Evolutionary conservation across 2,888 invertebrate species (phyloP).

Genomic region (Tuberolachnus salignus): DNA sequence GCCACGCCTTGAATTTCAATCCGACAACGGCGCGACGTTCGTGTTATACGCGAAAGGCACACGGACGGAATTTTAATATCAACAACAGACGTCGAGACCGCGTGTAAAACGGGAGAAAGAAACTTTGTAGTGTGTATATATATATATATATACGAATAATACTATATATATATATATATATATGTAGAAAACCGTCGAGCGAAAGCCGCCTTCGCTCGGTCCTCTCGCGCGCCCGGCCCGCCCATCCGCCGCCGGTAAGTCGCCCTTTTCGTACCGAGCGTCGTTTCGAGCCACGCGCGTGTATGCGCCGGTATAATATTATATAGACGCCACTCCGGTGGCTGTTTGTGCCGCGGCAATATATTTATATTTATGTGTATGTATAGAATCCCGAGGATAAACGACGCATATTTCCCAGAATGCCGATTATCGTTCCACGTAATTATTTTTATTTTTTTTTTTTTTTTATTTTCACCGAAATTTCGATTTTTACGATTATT

Average conservation of each 20-base stretch:
- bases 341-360: too few species aligned
- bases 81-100: slow-evolving; percentile 45
- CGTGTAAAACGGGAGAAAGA: slow-evolving; percentile 41
- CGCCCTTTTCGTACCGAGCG: neutral
- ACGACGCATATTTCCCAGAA: too few species aligned
- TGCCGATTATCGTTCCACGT: too few species aligned
- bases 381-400: too few species aligned
- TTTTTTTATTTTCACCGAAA: too few species aligned
- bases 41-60: slow-evolving; percentile 43
- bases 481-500: too few species aligned
- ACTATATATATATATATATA: neutral
- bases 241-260: neutral
- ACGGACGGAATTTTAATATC: slow-evolving; percentile 52
- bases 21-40: slow-evolving; percentile 47
- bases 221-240: neutral
- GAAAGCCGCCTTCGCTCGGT: neutral
- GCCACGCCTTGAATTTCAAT: slow-evolving; percentile 55
- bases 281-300: too few species aligned
- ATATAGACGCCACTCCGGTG: too few species aligned
- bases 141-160: neutral
- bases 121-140: slow-evolving; percentile 10
- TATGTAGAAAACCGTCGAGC: too few species aligned
- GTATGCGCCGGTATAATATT: too few species aligned
- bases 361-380: too few species aligned
- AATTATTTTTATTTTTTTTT: too few species aligned